Evolutionary conservation across 2,888 invertebrate species (phyloP), one percentile per base, ranked within the genome.

Genomic region (Lissocephala sabroskyi): DNA sequence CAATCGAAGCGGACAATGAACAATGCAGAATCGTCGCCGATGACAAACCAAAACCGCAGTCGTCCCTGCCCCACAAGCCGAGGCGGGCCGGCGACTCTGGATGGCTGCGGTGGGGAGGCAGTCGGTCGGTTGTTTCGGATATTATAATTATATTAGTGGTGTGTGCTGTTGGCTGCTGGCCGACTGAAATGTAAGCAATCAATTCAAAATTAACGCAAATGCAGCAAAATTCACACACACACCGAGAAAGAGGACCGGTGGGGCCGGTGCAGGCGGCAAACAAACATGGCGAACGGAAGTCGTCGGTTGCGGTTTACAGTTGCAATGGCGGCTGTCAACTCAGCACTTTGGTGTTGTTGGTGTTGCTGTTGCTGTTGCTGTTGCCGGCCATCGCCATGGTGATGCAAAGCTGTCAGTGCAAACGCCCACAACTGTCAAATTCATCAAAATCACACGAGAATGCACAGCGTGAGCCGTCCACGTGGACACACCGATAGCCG

Each of bases 351-450:
- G 14, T 29, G 32, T 29, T 28, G 30, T 23, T 29, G 26, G 14
- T 33, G n/a, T 35, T 37, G 40, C 45, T 49, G 48, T 49, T 48
- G 36, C 59, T 46, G 28, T 49, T 48, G 10, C n/a, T 26, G 32
- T 10, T 17, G 37, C 28, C 37, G 43, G 18, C 51, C n/a, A 49
- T 65, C 62, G 54, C 59, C 51, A 56, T 62, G 59, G 45, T 62
- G 42, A 56, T 59, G 48, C 51, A 50, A 45, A 65, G 74, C 65
- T 79, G 80, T 79, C 79, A 77, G 67, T 70, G 75, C 68, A 73
- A 80, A 81, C 81, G 79, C 79, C 79, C 79, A 80, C 80, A 81
- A 78, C 78, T 81, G 81, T 80, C 81, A 81, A 81, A 80, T 79
- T 80, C 77, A 81, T 80, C 79, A 80, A 80, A 80, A 81, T 80